These are phyloP conservation scores for Rhizomys pruinosus DNA, from an alignment of 2,113 vertebrate species.

Conservation along the genomic window DNA sequence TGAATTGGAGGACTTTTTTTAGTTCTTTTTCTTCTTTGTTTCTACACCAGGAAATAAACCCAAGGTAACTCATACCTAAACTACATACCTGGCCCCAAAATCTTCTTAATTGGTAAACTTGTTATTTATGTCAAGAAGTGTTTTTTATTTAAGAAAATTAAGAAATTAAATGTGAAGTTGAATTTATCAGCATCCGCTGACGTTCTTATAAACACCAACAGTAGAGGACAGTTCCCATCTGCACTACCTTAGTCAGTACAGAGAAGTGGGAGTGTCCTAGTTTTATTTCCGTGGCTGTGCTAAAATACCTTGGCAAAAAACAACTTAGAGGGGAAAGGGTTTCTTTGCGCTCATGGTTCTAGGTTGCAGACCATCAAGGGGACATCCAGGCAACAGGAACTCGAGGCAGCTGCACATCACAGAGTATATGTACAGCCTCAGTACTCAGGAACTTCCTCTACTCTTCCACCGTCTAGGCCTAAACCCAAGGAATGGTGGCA, in stretches of 20 bases:
- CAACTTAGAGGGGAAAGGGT: background rate
- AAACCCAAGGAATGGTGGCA: background rate
- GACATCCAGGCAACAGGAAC: no score
- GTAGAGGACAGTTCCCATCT: background rate
- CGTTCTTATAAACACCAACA: background rate
- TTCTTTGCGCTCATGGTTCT: background rate
- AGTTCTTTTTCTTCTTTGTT: background rate
- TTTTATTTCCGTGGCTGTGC: background rate
- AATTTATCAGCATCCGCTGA: background rate
- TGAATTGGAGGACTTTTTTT: no score
- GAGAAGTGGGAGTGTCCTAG: background rate
- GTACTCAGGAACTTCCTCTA: background rate
- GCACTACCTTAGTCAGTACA: no score
- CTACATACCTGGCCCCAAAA: accelerated
- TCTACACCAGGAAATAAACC: background rate
- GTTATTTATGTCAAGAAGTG: background rate
- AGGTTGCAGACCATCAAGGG: no score
- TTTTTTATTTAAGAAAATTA: conserved; percentile 38
- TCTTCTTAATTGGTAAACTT: background rate
- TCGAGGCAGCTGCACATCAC: background rate
- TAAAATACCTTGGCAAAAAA: background rate
- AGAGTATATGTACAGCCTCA: no score
- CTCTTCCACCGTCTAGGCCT: background rate
- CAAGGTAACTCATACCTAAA: no score
- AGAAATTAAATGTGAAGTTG: conserved; percentile 9